phyloP scores from a whole-genome alignment of 2,113 vertebrate genomes.

The Brachypteracias leptosomus region DNA sequence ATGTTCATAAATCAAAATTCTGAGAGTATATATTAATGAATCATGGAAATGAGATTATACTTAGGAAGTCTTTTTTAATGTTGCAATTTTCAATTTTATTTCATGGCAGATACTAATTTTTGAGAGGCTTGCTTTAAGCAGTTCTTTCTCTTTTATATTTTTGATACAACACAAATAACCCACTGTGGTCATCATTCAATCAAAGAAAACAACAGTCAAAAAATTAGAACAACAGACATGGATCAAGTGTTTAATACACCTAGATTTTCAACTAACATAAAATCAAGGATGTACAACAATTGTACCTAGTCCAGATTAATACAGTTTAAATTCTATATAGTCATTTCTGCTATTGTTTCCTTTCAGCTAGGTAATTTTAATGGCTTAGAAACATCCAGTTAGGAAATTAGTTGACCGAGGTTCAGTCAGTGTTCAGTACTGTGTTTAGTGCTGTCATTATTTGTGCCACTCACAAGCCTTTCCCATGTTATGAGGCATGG shows the following conservation, averaged over 20 bases:
- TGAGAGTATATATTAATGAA: constrained; percentile 63
- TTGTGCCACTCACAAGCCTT: neutral
- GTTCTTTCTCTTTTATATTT: neutral
- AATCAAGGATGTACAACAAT: neutral
- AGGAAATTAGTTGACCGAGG: neutral
- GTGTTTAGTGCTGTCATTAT: neutral
- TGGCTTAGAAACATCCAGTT: neutral
- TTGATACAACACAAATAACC: neutral
- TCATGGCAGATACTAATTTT: neutral
- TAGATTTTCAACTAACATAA: neutral
- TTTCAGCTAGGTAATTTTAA: neutral
- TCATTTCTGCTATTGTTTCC: neutral
- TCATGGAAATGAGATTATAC: constrained; percentile 51
- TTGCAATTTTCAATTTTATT: constrained; percentile 28
- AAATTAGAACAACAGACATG: neutral
- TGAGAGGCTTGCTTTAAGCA: constrained; percentile 15
- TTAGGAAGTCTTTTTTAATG: constrained; percentile 47
- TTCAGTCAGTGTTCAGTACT: neutral
- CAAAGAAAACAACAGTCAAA: neutral
- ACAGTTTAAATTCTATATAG: neutral
- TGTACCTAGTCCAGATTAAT: neutral
- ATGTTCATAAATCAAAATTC: constrained; percentile 61
- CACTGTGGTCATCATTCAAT: neutral
- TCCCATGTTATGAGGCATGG: neutral
- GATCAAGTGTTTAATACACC: neutral